Evolutionary conservation across 2,888 invertebrate genomes (phyloP).

Genomic region (Heliconius charithonia): DNA sequence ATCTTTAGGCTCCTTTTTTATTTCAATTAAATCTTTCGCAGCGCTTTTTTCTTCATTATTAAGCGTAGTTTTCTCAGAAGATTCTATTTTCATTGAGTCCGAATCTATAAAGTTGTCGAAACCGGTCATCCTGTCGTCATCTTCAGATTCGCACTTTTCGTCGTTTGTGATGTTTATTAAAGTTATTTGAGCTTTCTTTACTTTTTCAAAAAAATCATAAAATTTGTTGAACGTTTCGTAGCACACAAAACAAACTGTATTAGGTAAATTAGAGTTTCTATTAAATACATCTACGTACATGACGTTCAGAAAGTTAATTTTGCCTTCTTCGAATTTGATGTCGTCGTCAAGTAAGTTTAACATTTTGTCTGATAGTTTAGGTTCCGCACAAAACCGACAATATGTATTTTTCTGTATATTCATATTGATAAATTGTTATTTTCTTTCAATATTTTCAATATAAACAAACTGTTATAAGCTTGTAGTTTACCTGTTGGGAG

Average conservation of each 20-base stretch:
- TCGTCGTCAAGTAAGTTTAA: constrained; percentile 56
- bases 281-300: constrained; percentile 67
- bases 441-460: constrained; percentile 14
- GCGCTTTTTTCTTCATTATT: constrained; percentile 47
- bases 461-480: constrained; percentile 14
- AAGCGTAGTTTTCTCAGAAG: constrained; percentile 27
- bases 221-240: constrained; percentile 70
- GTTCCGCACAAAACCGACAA: constrained; percentile 73
- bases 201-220: constrained; percentile 64
- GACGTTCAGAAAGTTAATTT: constrained; percentile 69
- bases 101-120: constrained; percentile 58
- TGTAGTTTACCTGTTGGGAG: background rate
- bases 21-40: constrained; percentile 47
- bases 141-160: constrained; percentile 57
- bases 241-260: constrained; percentile 71
- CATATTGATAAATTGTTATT: constrained; percentile 46
- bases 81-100: constrained; percentile 47
- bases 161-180: constrained; percentile 56
- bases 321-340: constrained; percentile 63
- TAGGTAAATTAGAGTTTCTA: constrained; percentile 59
- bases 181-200: constrained; percentile 64
- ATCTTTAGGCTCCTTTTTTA: constrained; percentile 69
- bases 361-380: constrained; percentile 62
- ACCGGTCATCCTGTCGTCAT: constrained; percentile 58
- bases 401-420: constrained; percentile 59